Percentiles rank a stretch among this genome's conserved stretches.
Evolutionary conservation across 2,888 invertebrate genomes (phyloP).

Genomic region (Leptinotarsa juncta): DNA sequence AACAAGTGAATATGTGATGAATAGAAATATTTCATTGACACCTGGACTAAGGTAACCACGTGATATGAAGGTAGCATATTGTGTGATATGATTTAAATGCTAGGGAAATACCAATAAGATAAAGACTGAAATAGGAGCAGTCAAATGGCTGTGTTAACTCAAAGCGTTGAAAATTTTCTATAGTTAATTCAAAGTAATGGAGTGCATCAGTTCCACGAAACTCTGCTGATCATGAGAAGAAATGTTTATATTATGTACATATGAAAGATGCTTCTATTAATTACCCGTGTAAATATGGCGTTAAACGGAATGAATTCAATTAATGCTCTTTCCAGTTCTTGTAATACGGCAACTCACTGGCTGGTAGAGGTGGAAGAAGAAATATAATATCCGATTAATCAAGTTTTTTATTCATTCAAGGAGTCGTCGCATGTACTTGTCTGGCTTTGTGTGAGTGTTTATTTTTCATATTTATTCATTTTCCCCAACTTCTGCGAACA

Average conservation of each 20-base stretch:
- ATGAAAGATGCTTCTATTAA: slow-evolving; percentile 1
- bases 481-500: slow-evolving; percentile 29
- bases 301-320: slow-evolving; percentile 11
- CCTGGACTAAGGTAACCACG: too few relatives aligned
- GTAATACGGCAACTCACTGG: slow-evolving; percentile 29
- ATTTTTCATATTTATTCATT: slow-evolving; percentile 44
- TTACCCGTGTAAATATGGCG: slow-evolving; percentile 18
- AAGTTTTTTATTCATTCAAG: slow-evolving; percentile 50
- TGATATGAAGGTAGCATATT: too few relatives aligned
- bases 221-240: background rate
- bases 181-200: background rate
- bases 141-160: too few relatives aligned
- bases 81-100: too few relatives aligned
- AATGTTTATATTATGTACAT: background rate
- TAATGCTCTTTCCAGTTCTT: slow-evolving; percentile 10
- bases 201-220: background rate
- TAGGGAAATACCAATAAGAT: too few relatives aligned
- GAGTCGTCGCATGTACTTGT: slow-evolving; percentile 54
- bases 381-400: slow-evolving; percentile 54
- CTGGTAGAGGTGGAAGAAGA: slow-evolving; percentile 48
- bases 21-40: too few relatives aligned
- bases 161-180: background rate
- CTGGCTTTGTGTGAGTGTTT: slow-evolving; percentile 44
- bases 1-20: too few relatives aligned
- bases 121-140: too few relatives aligned